phyloP scores from a whole-genome alignment of 2,113 vertebrate genomes.

The Conger conger region DNA sequence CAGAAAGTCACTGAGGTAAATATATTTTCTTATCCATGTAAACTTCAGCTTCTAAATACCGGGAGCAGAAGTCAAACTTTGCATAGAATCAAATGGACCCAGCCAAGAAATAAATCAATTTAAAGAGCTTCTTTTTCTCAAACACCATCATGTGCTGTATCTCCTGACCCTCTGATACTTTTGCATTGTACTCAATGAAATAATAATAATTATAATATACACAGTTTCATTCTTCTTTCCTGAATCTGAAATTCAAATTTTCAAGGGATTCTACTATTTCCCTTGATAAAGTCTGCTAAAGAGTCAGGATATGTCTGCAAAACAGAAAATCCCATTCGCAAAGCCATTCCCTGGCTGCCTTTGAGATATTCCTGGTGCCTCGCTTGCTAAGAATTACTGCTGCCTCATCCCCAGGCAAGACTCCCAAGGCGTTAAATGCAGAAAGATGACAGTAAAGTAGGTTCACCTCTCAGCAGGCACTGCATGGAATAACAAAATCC shows the following conservation, averaged over 20 bases:
- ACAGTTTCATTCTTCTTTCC: conserved; percentile 51
- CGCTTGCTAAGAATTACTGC: no score
- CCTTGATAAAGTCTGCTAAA: conserved; percentile 15
- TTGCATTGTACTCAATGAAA: no score
- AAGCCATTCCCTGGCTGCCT: background rate
- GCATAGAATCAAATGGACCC: background rate
- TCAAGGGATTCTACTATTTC: background rate
- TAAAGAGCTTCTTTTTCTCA: no score
- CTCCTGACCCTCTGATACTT: no score
- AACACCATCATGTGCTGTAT: no score
- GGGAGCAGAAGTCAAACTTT: background rate
- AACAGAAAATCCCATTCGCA: background rate
- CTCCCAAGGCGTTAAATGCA: background rate
- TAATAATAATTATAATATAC: no score
- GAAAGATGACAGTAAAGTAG: background rate
- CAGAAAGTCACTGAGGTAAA: background rate
- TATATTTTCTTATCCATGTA: no score
- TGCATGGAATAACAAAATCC: background rate
- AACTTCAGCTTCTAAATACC: no score
- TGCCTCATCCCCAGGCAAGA: background rate
- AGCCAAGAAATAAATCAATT: background rate
- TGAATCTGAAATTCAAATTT: conserved; percentile 57
- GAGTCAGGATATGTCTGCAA: background rate
- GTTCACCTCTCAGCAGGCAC: background rate
- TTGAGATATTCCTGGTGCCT: background rate